Percentiles rank a stretch among this genome's conserved stretches.
These are phyloP conservation scores for Steinernema khuongi DNA, from an alignment of 1,140 invertebrate genomes.

Conservation along the genomic window DNA sequence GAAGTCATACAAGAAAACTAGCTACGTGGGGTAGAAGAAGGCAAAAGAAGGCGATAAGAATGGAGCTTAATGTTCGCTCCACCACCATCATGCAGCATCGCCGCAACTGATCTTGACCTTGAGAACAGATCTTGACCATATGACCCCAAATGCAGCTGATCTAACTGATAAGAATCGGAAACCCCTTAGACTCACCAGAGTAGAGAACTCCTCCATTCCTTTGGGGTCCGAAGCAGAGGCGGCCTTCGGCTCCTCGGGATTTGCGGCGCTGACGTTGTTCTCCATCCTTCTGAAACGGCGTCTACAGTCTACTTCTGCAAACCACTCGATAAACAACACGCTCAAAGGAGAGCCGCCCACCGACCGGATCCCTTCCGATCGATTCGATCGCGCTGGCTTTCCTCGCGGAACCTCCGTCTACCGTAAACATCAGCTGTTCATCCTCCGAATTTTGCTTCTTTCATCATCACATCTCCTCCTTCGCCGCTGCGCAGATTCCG, in stretches of 20 bases:
- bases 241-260: not conserved
- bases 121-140: no score
- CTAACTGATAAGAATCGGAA: not conserved
- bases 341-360: no score
- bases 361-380: not conserved
- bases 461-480: not conserved
- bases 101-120: no score
- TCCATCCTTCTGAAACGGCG: not conserved
- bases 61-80: no score
- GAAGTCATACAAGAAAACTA: no score
- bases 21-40: no score
- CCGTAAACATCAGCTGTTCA: not conserved
- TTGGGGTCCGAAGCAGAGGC: not conserved
- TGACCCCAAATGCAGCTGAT: no score
- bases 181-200: not conserved
- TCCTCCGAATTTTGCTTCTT: not conserved
- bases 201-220: slow-evolving; percentile 5
- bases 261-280: not conserved
- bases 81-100: no score
- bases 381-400: not conserved
- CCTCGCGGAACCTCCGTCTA: slow-evolving; percentile 1
- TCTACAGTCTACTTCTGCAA: no score
- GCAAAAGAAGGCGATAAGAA: no score
- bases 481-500: not conserved
- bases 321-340: no score